Evolutionary conservation across 2,113 vertebrate genomes (phyloP), one percentile per base, ranked within the genome.

Genomic region (Trachemys scripta): DNA sequence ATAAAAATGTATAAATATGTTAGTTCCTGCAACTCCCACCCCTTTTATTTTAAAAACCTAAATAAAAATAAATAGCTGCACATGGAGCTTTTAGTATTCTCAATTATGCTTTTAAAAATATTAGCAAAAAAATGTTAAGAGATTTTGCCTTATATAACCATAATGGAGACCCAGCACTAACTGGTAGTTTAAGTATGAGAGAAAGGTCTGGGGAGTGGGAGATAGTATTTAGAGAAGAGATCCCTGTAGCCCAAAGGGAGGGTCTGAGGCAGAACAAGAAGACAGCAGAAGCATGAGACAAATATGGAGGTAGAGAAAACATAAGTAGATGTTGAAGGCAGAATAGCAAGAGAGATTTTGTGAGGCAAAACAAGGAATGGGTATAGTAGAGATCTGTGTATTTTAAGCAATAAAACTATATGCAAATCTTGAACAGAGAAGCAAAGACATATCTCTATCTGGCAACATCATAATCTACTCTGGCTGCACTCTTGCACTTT

Each of bases 111-210:
- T 72, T 51, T 51, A 45, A 72, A 47, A 49, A 5, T 85, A 85
- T 90, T 24, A 80, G 29, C 6, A 84, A 87, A 87, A 94, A 49
- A 13, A 6, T 90, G 84, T 27, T 5, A 88, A 86, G 14, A 81
- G 27, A 20, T 86, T 94, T 96, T 49, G 5, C 35, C 17, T 19
- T 85, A 54, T 22, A 54, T 9, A 79, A 50, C 38, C 9, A 72
- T 19, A n/a, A 62, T n/a, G 78, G 27, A 3, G 80, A 92, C 17
- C 80, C 22, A 83, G 90, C 85, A 24, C 65, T 83, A 89, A 47
- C 6, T 5, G 87, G 65, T 78, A 90, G 42, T 0, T 1, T 1
- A 81, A 14, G 31, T 22, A 65, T 0, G 0, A 47, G 16, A 76
- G 47, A 81, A 38, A 0, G 13, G 65, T 38, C 35, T 69, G 65